Percentiles rank a stretch among this genome's conserved stretches.
phyloP scores from a whole-genome alignment of 1,140 invertebrate genomes.

The Arion vulgaris region DNA sequence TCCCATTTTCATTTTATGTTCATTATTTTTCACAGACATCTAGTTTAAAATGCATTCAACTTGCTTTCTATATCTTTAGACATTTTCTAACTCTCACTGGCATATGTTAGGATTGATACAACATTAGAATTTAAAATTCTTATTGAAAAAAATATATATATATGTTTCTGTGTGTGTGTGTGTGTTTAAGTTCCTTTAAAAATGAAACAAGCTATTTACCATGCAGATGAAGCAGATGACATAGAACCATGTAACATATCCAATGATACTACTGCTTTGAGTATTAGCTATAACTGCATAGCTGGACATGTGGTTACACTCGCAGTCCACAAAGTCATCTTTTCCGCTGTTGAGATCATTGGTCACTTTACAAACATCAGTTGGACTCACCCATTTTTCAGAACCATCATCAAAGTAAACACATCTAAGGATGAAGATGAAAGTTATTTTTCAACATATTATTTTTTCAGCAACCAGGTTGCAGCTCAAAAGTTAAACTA shows the following conservation, averaged over 20 bases:
- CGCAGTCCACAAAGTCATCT: conserved; percentile 68
- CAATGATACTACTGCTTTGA: conserved; percentile 53
- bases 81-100: no score
- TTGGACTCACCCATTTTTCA: conserved; percentile 56
- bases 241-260: conserved; percentile 66
- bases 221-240: conserved; percentile 67
- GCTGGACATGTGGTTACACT: conserved; percentile 66
- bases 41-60: no score
- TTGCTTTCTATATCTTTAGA: no score
- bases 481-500: not conserved
- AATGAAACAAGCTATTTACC: conserved; percentile 52
- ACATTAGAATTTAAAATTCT: no score
- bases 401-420: conserved; percentile 63
- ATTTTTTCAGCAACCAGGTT: not conserved
- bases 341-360: conserved; percentile 62
- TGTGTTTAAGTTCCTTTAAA: not conserved
- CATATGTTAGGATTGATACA: no score
- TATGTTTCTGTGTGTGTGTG: no score
- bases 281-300: conserved; percentile 64
- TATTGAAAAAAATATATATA: no score
- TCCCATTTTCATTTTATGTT: no score
- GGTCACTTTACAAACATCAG: conserved; percentile 60
- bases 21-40: no score
- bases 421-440: conserved; percentile 54
- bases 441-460: not conserved